Percentiles rank a stretch among this genome's conserved stretches.
Conservation (phyloP, 2,113 vertebrate genomes). For the Vulpes lagopus region DNA sequence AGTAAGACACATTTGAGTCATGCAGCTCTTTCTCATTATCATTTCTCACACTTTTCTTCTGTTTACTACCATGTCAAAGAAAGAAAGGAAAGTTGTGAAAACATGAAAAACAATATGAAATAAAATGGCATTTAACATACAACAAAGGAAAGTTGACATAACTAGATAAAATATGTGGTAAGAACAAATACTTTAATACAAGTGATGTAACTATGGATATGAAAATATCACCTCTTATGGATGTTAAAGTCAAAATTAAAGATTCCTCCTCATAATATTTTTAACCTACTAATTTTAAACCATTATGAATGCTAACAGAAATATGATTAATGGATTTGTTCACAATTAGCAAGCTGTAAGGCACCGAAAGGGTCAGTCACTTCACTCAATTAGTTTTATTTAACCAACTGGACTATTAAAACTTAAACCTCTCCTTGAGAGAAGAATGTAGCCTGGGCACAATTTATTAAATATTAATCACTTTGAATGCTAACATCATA, state of each 20-base stretch:
- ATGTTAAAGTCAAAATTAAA: neutral
- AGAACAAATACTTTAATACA: neutral
- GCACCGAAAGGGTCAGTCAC: neutral
- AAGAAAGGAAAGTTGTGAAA: neutral
- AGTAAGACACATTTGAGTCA: neutral
- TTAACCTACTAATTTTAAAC: neutral
- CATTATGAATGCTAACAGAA: neutral
- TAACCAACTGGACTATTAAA: neutral
- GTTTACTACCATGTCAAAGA: constrained; percentile 23
- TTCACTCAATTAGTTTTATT: neutral
- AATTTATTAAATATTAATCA: neutral
- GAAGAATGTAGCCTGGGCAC: neutral
- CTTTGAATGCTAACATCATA: neutral
- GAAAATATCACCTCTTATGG: neutral
- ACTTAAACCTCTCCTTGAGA: neutral
- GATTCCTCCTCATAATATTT: neutral
- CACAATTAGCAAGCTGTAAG: neutral
- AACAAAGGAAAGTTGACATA: neutral
- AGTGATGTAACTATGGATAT: neutral
- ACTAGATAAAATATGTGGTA: neutral
- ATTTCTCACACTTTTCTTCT: neutral
- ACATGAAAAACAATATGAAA: constrained; percentile 38
- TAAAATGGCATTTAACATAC: neutral
- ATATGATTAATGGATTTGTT: neutral
- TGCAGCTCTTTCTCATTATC: neutral